Conservation (phyloP, 2,888 invertebrate genomes). For the Ennomos quercinarius region DNA sequence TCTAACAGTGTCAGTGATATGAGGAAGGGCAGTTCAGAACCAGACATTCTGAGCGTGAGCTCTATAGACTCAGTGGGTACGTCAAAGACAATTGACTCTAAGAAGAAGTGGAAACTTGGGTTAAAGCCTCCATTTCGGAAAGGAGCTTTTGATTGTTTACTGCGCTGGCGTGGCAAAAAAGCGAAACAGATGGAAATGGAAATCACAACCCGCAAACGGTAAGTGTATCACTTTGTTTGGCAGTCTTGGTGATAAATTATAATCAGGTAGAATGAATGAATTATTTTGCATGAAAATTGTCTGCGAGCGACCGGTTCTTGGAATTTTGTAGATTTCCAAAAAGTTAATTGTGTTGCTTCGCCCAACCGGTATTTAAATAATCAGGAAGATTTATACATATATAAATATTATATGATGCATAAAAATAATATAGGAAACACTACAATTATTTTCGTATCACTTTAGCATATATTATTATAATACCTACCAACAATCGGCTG, state of each 20-base stretch:
- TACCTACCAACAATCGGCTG: not conserved
- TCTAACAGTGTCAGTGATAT: conserved; percentile 61
- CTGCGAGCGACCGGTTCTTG: too few species aligned
- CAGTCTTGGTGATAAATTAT: too few species aligned
- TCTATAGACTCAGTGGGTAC: conserved; percentile 56
- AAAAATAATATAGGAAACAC: too few species aligned
- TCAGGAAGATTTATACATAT: too few species aligned
- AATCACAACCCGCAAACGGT: conserved; percentile 56
- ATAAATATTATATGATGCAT: too few species aligned
- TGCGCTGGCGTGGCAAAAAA: conserved; percentile 77
- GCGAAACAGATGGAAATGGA: conserved; percentile 52
- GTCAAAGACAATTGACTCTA: conserved; percentile 64
- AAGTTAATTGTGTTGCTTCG: too few species aligned
- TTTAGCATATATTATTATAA: not conserved
- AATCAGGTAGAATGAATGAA: too few species aligned
- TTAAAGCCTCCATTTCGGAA: conserved; percentile 72
- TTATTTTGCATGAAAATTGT: too few species aligned
- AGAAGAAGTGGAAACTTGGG: conserved; percentile 69
- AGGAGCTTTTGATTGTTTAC: conserved; percentile 74
- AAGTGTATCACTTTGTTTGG: conserved; percentile 50
- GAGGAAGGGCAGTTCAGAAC: conserved; percentile 73
- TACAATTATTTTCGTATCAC: not conserved
- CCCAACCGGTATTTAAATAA: too few species aligned
- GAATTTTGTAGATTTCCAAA: too few species aligned
- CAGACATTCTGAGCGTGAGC: conserved; percentile 68